Conservation (phyloP, 2,113 vertebrate genomes). For the Chaenogobius annularis region DNA sequence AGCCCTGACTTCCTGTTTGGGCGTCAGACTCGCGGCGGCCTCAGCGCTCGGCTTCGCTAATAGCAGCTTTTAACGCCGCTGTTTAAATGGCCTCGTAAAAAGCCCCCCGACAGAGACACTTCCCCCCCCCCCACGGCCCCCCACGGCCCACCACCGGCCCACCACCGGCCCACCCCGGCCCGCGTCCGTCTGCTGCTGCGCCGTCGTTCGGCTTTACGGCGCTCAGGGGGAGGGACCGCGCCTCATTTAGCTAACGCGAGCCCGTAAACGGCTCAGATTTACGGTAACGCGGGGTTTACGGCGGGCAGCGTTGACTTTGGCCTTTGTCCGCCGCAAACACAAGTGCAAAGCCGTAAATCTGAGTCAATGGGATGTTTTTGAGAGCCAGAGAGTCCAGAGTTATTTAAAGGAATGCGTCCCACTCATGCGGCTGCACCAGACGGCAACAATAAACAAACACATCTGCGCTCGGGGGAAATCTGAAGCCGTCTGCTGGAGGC, state of each 20-base stretch:
- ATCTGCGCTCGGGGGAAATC: neutral
- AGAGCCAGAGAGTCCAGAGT: neutral
- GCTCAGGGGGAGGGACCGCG: neutral
- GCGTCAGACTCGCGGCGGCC: neutral
- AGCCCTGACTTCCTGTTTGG: neutral
- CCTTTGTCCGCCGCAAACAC: conserved; percentile 2
- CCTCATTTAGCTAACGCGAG: neutral
- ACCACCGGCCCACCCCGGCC: neutral
- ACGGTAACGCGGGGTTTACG: neutral
- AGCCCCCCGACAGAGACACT: neutral
- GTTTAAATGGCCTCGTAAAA: neutral
- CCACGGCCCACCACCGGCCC: no score
- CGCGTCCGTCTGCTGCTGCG: neutral
- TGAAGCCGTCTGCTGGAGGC: no score
- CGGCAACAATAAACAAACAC: neutral
- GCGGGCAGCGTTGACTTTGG: conserved; percentile 3
- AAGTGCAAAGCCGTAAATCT: neutral
- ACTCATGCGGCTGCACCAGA: neutral
- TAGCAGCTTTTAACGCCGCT: neutral
- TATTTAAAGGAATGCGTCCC: neutral
- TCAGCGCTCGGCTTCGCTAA: neutral
- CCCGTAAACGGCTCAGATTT: conserved; percentile 6
- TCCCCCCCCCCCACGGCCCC: no score
- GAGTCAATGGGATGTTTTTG: neutral
- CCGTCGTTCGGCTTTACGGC: neutral